Percentiles rank a stretch among this genome's conserved stretches.
Conservation (phyloP, 2,797 vertebrate genomes). For the Darevskia mixta region DNA sequence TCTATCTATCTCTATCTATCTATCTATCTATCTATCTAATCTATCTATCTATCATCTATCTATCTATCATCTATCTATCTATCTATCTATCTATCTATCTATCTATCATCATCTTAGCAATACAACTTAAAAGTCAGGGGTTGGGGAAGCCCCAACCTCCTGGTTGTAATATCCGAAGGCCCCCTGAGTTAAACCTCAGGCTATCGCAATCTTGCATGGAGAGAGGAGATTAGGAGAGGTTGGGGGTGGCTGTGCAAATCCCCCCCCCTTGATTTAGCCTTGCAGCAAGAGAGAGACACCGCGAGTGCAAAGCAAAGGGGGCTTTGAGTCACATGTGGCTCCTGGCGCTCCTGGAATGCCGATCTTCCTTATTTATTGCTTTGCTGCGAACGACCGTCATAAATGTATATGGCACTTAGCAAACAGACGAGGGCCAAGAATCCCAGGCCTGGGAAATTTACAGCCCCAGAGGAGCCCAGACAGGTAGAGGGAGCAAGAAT, state of each 20-base stretch:
- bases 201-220: constrained; percentile 44
- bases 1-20: too few species aligned
- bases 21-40: too few species aligned
- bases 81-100: too few species aligned
- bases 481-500: not conserved
- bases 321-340: fast-evolving
- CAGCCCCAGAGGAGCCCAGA: not conserved
- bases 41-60: too few species aligned
- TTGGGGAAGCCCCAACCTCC: constrained; percentile 16
- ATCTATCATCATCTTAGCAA: not conserved
- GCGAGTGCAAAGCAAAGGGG: not conserved
- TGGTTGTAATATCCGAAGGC: constrained; percentile 43
- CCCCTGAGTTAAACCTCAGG: constrained; percentile 40
- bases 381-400: not conserved
- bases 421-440: constrained; percentile 10
- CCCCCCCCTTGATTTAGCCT: constrained; percentile 6
- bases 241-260: not conserved
- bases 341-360: constrained; percentile 22
- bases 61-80: too few species aligned
- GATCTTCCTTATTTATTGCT: constrained; percentile 46
- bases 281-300: not conserved
- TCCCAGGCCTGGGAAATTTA: constrained; percentile 29
- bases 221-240: constrained; percentile 42
- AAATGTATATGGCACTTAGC: constrained; percentile 22
- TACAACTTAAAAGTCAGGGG: constrained; percentile 14